phyloP scores from a whole-genome alignment of 1,140 invertebrate genomes.

The Apis cerana region DNA sequence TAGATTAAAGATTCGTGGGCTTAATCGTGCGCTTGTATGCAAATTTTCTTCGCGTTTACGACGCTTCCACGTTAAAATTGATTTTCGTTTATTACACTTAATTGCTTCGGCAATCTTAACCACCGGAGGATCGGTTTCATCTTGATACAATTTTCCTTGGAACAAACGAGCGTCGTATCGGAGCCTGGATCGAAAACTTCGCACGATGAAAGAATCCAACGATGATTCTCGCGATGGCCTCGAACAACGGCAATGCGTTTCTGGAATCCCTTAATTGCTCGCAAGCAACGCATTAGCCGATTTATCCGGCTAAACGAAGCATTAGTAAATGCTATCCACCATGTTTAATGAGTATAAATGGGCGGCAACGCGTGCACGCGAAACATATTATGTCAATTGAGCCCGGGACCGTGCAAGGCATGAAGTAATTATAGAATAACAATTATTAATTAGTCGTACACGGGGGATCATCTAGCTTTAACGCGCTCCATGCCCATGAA shows the following conservation, averaged over 20 bases:
- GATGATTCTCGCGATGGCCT: no score
- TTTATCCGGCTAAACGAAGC: constrained; percentile 39
- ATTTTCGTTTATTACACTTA: background rate
- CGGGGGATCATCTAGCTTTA: constrained; percentile 43
- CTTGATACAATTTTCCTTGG: background rate
- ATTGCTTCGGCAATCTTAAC: background rate
- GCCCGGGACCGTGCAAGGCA: constrained; percentile 29
- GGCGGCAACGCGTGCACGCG: constrained; percentile 10
- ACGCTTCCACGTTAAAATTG: background rate
- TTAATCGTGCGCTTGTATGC: background rate
- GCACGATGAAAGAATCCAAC: background rate
- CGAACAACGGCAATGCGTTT: no score
- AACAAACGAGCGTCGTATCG: background rate
- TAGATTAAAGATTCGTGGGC: constrained; percentile 29
- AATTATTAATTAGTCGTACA: constrained; percentile 51
- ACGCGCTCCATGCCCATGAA: constrained; percentile 30
- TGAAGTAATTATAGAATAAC: constrained; percentile 51
- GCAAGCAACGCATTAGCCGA: constrained; percentile 12
- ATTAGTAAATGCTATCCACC: constrained; percentile 32
- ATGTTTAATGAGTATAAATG: constrained; percentile 47
- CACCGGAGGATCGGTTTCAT: background rate
- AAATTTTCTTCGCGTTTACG: constrained; percentile 1
- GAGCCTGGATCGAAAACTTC: background rate
- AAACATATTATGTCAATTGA: constrained; percentile 51
- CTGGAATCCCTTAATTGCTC: background rate